Evolutionary conservation across 2,888 invertebrate genomes (phyloP).

Genomic region (Pseudoips prasinana): DNA sequence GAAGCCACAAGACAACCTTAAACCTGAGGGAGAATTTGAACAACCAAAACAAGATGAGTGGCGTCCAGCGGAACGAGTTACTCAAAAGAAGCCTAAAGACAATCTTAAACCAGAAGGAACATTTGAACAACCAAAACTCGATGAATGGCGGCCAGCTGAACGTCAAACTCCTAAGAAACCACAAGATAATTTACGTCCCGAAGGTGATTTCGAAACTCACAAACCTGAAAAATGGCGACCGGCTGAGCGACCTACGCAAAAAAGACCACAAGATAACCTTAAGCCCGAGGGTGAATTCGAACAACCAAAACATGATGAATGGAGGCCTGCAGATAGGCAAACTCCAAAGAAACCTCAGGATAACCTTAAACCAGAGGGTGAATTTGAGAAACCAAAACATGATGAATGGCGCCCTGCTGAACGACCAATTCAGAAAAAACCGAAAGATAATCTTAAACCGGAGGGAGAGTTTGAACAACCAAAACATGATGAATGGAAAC

Average conservation of each 20-base stretch:
- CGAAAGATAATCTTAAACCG: constrained; percentile 66
- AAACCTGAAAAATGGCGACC: constrained; percentile 61
- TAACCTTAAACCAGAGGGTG: constrained; percentile 81
- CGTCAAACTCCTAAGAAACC: constrained; percentile 63
- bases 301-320: constrained; percentile 39
- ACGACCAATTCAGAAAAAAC: constrained; percentile 55
- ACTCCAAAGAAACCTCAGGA: constrained; percentile 51
- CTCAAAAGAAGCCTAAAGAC: constrained; percentile 52
- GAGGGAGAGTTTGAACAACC: constrained; percentile 45
- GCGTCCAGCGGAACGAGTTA: constrained; percentile 58
- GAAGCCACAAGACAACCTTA: constrained; percentile 78
- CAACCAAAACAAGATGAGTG: constrained; percentile 64
- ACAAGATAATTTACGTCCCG: constrained; percentile 67
- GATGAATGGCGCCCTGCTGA: constrained; percentile 75
- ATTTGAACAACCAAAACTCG: constrained; percentile 64
- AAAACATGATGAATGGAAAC: constrained; percentile 58
- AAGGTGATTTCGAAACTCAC: constrained; percentile 40
- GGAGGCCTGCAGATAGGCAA: constrained; percentile 59
- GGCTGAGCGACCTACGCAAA: constrained; percentile 57
- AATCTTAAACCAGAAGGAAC: constrained; percentile 84
- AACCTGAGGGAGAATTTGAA: constrained; percentile 56
- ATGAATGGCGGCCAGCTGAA: constrained; percentile 64
- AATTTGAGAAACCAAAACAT: constrained; percentile 75
- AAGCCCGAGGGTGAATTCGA: constrained; percentile 76
- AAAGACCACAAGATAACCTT: constrained; percentile 46